Conservation (phyloP, 2,113 vertebrate species). For the Cinclus cinclus region DNA sequence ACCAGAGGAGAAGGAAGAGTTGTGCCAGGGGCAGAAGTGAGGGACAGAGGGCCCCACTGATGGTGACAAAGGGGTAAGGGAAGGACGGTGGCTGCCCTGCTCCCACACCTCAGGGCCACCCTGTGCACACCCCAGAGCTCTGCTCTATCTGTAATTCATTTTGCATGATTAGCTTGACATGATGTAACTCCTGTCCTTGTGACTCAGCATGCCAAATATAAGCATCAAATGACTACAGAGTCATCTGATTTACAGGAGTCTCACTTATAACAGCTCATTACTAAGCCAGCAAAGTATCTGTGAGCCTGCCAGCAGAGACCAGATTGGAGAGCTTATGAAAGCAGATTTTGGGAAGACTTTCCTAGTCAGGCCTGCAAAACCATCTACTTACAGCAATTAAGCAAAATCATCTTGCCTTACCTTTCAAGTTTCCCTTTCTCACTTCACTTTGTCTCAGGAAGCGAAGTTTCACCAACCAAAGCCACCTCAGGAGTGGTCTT, state of each 20-base stretch:
- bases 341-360: background rate
- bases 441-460: background rate
- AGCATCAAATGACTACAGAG: slow-evolving; percentile 65
- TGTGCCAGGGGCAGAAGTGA: background rate
- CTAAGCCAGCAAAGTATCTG: background rate
- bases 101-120: background rate
- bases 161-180: slow-evolving; percentile 37
- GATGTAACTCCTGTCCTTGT: slow-evolving; percentile 50
- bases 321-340: background rate
- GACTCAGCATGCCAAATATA: slow-evolving; percentile 51
- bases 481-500: background rate
- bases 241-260: slow-evolving; percentile 71
- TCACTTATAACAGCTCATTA: slow-evolving; percentile 49
- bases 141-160: background rate
- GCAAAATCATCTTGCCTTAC: background rate
- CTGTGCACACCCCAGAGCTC: background rate
- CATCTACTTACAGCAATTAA: background rate
- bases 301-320: background rate
- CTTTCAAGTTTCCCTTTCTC: background rate
- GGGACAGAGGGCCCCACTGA: background rate
- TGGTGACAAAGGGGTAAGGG: background rate
- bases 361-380: background rate
- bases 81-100: background rate
- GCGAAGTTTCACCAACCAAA: background rate
- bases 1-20: background rate